phyloP scores from a whole-genome alignment of 2,113 vertebrate genomes.

The Rissa tridactyla region DNA sequence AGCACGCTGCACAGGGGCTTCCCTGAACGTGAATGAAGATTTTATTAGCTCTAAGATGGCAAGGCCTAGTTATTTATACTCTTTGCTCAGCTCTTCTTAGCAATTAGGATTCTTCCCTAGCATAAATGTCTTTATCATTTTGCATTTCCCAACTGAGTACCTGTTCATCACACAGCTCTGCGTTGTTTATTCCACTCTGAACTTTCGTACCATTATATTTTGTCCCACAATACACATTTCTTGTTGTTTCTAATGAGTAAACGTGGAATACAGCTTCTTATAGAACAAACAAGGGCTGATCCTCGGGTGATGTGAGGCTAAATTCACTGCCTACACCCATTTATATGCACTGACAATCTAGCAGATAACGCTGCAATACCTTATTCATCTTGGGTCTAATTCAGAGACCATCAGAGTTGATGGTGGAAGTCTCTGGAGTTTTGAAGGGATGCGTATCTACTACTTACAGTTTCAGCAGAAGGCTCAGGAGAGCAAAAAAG shows the following conservation, averaged over 20 bases:
- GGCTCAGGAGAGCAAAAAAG: background rate
- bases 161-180: background rate
- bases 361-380: background rate
- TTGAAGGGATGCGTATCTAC: background rate
- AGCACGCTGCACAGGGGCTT: rapidly evolving
- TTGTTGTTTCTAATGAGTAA: background rate
- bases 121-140: background rate
- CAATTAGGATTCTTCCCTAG: background rate
- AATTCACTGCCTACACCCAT: background rate
- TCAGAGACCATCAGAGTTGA: background rate
- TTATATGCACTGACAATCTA: background rate
- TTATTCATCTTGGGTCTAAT: background rate
- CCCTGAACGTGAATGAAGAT: rapidly evolving
- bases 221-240: background rate
- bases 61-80: background rate
- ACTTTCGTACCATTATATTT: background rate
- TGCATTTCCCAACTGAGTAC: background rate
- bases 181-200: background rate
- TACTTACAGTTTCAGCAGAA: background rate
- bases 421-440: background rate
- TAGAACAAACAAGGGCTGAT: background rate
- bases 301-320: background rate
- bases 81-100: background rate
- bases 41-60: background rate
- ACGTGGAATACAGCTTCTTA: background rate